phyloP scores from a whole-genome alignment of 2,888 invertebrate species.

The Dilophus febrilis region DNA sequence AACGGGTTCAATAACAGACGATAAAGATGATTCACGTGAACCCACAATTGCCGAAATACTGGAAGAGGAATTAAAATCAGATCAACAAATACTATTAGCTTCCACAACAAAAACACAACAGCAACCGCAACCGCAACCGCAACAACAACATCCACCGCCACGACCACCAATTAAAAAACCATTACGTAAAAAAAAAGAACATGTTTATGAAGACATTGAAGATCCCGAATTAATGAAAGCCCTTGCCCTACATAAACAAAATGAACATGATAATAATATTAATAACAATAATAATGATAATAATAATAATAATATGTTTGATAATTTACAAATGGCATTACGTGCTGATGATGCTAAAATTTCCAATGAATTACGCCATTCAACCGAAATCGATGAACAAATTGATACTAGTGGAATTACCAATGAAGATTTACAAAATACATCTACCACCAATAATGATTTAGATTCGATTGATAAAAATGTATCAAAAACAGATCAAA shows the following conservation, averaged over 20 bases:
- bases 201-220: constrained; percentile 46
- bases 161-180: too few species aligned
- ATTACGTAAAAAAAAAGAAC: constrained; percentile 37
- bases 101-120: too few species aligned
- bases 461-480: too few species aligned
- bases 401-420: too few species aligned
- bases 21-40: constrained; percentile 12
- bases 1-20: background rate
- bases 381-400: background rate
- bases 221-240: constrained; percentile 1
- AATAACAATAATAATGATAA: too few species aligned
- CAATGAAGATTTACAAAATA: constrained; percentile 1
- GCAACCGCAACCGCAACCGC: too few species aligned
- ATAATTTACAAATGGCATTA: background rate
- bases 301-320: too few species aligned
- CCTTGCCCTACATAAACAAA: too few species aligned
- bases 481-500: background rate
- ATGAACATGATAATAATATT: too few species aligned
- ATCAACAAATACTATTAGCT: constrained; percentile 18
- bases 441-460: too few species aligned
- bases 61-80: constrained; percentile 12
- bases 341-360: background rate
- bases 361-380: background rate
- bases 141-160: too few species aligned
- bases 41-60: constrained; percentile 33